Evolutionary conservation across 2,888 invertebrate genomes (phyloP).

Genomic region (Cephus pygmeus): DNA sequence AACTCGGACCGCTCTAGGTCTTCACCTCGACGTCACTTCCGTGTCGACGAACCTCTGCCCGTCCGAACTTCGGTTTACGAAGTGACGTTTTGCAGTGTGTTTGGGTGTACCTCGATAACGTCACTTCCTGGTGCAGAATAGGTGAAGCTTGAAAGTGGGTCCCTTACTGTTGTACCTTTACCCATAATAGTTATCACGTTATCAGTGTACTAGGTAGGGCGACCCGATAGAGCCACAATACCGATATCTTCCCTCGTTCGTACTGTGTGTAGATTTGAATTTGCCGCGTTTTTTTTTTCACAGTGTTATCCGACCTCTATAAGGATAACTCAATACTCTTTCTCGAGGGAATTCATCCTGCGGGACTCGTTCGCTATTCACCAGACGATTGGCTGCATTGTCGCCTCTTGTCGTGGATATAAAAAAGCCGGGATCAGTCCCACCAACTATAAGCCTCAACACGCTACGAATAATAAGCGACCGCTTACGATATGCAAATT

Average conservation of each 20-base stretch:
- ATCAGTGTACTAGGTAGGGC: background rate
- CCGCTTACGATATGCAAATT: constrained; percentile 19
- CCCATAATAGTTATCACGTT: background rate
- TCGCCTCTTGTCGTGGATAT: background rate
- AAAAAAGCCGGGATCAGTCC: background rate
- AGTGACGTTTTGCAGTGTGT: background rate
- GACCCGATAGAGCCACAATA: background rate
- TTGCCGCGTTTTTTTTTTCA: background rate
- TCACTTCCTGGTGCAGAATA: background rate
- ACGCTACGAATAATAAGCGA: constrained; percentile 4
- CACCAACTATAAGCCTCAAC: background rate
- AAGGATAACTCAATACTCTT: background rate
- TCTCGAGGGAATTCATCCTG: background rate
- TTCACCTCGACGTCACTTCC: background rate
- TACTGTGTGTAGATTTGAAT: background rate
- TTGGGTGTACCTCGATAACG: background rate
- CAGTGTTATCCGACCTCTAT: background rate
- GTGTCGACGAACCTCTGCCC: background rate
- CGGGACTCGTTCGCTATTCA: background rate
- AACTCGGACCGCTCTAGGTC: background rate
- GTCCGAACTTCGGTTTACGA: constrained; percentile 7
- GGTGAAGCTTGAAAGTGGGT: background rate
- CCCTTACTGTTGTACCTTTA: background rate
- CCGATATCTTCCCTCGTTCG: background rate
- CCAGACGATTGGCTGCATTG: background rate